Conservation (phyloP, 1,140 invertebrate species). For the Orius laevigatus region DNA sequence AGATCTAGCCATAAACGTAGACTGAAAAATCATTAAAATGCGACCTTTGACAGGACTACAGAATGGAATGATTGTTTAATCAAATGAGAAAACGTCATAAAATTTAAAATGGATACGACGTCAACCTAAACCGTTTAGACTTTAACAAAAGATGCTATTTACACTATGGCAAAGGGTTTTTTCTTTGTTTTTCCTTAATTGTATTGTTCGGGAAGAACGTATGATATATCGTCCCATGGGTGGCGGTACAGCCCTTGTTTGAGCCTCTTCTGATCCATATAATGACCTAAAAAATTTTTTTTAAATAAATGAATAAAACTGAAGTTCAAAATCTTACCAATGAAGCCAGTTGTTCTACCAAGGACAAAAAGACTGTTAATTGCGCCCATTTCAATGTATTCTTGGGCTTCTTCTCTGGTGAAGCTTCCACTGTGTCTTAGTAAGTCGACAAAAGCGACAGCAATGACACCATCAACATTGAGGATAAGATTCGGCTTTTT, state of each 20-base stretch:
- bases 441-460: conserved; percentile 93
- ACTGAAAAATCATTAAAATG: too few species aligned
- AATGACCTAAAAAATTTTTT: conserved; percentile 56
- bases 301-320: neutral
- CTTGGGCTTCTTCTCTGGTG: conserved; percentile 92
- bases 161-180: too few species aligned
- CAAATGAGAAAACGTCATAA: neutral
- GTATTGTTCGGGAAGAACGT: conserved; percentile 78
- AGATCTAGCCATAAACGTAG: too few species aligned
- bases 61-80: neutral
- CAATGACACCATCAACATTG: conserved; percentile 97
- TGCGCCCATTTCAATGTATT: conserved; percentile 94
- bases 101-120: too few species aligned
- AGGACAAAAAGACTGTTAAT: conserved; percentile 98
- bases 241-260: conserved; percentile 98
- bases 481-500: conserved; percentile 99
- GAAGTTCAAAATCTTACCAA: conserved; percentile 44
- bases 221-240: conserved; percentile 99
- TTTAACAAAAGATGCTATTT: neutral
- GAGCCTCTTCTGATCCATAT: conserved; percentile 93
- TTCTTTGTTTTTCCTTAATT: conserved; percentile 21
- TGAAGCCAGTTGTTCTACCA: conserved; percentile 95
- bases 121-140: neutral
- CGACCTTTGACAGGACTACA: too few species aligned
- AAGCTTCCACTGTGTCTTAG: conserved; percentile 83